phyloP scores from a whole-genome alignment of 2,113 vertebrate species.

The Junco hyemalis region DNA sequence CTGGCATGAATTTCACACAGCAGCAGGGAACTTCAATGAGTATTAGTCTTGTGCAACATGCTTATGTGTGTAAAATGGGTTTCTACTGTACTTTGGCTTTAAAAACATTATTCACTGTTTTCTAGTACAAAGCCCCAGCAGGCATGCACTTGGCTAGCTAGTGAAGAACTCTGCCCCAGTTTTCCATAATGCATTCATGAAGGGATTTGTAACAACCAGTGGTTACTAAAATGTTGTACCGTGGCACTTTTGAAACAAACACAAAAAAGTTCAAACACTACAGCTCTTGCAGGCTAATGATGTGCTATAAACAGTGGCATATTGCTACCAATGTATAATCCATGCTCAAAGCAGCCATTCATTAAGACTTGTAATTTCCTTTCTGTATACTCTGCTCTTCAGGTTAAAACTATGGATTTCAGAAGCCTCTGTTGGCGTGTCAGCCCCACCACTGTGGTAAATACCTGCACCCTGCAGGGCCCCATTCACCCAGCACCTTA shows the following conservation, averaged over 20 bases:
- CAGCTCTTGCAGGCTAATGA: slow-evolving; percentile 57
- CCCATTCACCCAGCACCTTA: background rate
- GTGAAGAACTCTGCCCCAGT: slow-evolving; percentile 69
- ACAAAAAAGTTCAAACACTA: slow-evolving; percentile 65
- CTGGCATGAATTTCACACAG: background rate
- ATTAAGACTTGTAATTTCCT: slow-evolving; percentile 5
- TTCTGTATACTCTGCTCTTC: background rate
- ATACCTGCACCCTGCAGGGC: background rate
- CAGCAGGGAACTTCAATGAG: background rate
- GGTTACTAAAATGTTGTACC: slow-evolving; percentile 56
- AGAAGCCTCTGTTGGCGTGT: background rate
- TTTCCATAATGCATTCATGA: slow-evolving; percentile 76
- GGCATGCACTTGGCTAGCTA: slow-evolving; percentile 71
- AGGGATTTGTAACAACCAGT: slow-evolving; percentile 73
- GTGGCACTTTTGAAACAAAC: slow-evolving; percentile 65
- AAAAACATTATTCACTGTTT: slow-evolving; percentile 55
- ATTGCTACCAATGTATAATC: slow-evolving; percentile 59
- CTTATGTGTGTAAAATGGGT: slow-evolving; percentile 31
- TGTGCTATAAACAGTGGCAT: slow-evolving; percentile 55
- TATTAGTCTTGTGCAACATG: slow-evolving; percentile 24
- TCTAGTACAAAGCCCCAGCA: slow-evolving; percentile 71
- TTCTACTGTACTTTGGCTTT: slow-evolving; percentile 66
- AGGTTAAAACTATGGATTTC: background rate
- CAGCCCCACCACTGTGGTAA: background rate
- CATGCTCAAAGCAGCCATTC: slow-evolving; percentile 45